Evolutionary conservation across 2,797 vertebrate genomes (phyloP).

Genomic region (Labeo calbasu): DNA sequence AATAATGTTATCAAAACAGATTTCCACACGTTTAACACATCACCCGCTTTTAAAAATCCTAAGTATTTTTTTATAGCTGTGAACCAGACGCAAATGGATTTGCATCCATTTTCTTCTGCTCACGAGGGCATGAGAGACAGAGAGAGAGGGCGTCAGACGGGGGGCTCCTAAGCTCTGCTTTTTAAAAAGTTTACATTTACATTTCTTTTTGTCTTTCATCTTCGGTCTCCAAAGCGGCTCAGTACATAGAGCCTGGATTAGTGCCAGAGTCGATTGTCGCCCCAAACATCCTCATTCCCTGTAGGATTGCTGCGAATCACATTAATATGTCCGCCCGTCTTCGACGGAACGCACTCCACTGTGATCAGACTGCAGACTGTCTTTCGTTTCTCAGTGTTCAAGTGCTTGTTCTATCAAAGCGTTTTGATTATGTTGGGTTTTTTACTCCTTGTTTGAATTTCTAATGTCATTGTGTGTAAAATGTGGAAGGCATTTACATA

Average conservation of each 20-base stretch:
- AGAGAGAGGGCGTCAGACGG: slow-evolving; percentile 59
- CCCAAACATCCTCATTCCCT: slow-evolving; percentile 68
- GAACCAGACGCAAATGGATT: slow-evolving; percentile 82
- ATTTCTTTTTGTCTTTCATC: slow-evolving; percentile 60
- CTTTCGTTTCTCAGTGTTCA: slow-evolving; percentile 55
- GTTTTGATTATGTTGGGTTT: slow-evolving; percentile 73
- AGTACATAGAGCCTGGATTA: slow-evolving; percentile 79
- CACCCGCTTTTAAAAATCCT: slow-evolving; percentile 76
- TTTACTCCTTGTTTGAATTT: slow-evolving; percentile 78
- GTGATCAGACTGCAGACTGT: slow-evolving; percentile 74
- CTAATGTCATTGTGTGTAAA: slow-evolving; percentile 77
- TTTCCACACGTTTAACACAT: slow-evolving; percentile 85
- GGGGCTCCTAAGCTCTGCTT: slow-evolving; percentile 72
- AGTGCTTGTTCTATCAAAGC: slow-evolving; percentile 77
- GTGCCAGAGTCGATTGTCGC: slow-evolving; percentile 67
- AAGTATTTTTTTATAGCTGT: slow-evolving; percentile 85
- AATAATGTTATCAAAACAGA: slow-evolving; percentile 91
- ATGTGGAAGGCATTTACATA: slow-evolving; percentile 36
- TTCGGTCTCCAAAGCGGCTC: slow-evolving; percentile 74
- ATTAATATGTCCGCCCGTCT: slow-evolving; percentile 67
- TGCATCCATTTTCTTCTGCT: slow-evolving; percentile 72
- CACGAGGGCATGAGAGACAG: slow-evolving; percentile 52
- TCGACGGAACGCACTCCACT: slow-evolving; percentile 60
- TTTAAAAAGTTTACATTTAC: slow-evolving; percentile 78
- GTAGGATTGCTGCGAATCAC: slow-evolving; percentile 75